Evolutionary conservation across 2,113 vertebrate genomes (phyloP).

Genomic region (Carlito syrichta): DNA sequence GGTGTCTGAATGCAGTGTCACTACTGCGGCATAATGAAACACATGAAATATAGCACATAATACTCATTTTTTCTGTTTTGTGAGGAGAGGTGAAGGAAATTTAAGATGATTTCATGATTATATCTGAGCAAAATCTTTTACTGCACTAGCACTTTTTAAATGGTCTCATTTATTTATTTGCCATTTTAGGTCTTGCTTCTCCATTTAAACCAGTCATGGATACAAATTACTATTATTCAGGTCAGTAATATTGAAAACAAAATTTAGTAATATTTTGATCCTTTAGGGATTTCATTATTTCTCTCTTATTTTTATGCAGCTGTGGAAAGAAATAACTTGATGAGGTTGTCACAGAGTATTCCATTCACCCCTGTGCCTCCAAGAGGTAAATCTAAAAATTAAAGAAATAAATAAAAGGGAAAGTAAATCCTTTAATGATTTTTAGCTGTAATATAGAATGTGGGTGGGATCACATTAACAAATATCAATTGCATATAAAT

Average conservation of each 20-base stretch:
- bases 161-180: background rate
- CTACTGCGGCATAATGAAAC: background rate
- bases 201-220: conserved; percentile 97
- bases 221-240: conserved; percentile 96
- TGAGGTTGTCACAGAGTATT: conserved; percentile 98
- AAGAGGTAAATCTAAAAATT: conserved; percentile 88
- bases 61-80: background rate
- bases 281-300: conserved; percentile 31
- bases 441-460: background rate
- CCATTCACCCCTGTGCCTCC: conserved; percentile 98
- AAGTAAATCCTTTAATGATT: background rate
- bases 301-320: conserved; percentile 82
- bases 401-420: background rate
- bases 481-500: background rate
- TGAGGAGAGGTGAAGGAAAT: background rate
- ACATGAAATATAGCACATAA: background rate
- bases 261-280: conserved; percentile 9
- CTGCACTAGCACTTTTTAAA: background rate
- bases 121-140: background rate
- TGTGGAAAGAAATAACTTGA: conserved; percentile 99
- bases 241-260: conserved; percentile 81
- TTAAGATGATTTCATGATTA: background rate
- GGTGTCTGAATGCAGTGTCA: background rate
- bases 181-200: conserved; percentile 92
- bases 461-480: background rate